These are phyloP conservation scores for Cinclus mexicanus DNA, from an alignment of 2,113 vertebrate species.

Conservation along the genomic window DNA sequence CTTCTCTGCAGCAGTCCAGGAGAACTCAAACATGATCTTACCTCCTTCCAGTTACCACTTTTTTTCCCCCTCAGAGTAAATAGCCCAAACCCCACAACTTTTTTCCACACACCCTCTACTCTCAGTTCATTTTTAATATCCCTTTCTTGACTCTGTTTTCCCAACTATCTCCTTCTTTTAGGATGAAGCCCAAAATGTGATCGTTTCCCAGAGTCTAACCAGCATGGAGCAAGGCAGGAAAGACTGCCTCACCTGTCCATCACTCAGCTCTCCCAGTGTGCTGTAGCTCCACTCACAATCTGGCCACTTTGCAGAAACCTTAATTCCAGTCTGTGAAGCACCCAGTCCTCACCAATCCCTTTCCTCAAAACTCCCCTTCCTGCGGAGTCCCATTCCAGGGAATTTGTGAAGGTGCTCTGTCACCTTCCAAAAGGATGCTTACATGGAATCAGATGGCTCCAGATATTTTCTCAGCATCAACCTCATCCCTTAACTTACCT, in stretches of 20 bases:
- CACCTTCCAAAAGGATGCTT: background rate
- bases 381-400: background rate
- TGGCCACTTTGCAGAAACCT: background rate
- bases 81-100: background rate
- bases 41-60: background rate
- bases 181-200: background rate
- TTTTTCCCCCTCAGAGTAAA: background rate
- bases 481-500: background rate
- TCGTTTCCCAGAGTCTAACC: background rate
- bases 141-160: background rate
- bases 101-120: background rate
- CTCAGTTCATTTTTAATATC: background rate
- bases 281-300: background rate
- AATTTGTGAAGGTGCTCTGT: background rate
- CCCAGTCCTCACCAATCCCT: rapidly evolving
- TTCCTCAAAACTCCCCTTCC: background rate
- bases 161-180: background rate
- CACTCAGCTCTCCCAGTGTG: background rate
- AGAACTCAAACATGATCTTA: background rate
- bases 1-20: background rate
- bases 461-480: background rate
- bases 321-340: background rate
- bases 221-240: background rate
- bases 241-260: background rate
- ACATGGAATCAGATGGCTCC: background rate